Evolutionary conservation across 2,113 vertebrate species (phyloP), one percentile per base, ranked within the genome.

Genomic region (Hassar affinis): DNA sequence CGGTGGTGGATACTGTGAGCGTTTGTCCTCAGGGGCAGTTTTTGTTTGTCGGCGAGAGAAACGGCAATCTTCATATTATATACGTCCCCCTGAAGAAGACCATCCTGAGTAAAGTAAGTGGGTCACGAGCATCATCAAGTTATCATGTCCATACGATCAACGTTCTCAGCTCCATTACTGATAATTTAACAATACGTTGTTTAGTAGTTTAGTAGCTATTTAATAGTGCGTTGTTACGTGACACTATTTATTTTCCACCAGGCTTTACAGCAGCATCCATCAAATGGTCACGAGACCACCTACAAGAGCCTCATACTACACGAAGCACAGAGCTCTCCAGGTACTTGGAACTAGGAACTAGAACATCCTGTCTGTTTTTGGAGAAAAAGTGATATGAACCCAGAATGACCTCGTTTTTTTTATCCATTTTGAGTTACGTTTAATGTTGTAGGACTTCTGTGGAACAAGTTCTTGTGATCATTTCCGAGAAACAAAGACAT

Each of bases 11-110:
- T 87, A 93, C 96, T 0, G 95, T 95, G 84, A 95, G 94, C 0
- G 89, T 95, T 15, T 98, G 96, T 89, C 94, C 95, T 81, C 93
- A 95, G 38, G 96, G 95, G 45, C 91, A 93, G 4, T 99, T 99
- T 91, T 91, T 99, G 88, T 89, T 98, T 54, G 95, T 97, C 0
- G 97, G 97, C 25, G 97, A 99, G 92, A 96, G 95, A 94, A 98
- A 94, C 81, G 97, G 98, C 86, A 96, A 95, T 75, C 87, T 99
- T 30, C 96, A 98, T 87, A 94, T 99, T 45, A 93, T 99, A 84
- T 96, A 96, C 64, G 94, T 98, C 7, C 94, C 95, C 11, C 94
- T 95, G 6, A 96, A 97, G 81, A 95, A 92, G 88, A 98, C 94
- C 1, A 90, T 99, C 79, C 87, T 99, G 72, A 98, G 96, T 0